A percentile compares a stretch with the other conserved stretches of the same genome.
Evolutionary conservation across 2,113 vertebrate species (phyloP).

Genomic region (Strix aluco): DNA sequence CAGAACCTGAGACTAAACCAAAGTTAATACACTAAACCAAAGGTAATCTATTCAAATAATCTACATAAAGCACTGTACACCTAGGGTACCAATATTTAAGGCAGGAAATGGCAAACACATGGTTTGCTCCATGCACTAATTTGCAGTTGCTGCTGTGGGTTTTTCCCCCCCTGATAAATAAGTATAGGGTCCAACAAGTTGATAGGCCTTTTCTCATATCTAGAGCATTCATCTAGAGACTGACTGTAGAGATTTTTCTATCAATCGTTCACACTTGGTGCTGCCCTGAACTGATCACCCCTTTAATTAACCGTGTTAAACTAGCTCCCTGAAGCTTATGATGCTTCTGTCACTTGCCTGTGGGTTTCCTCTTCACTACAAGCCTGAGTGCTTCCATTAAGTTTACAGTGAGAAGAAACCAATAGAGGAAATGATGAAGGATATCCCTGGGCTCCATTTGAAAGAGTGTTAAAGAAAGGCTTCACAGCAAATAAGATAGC

Average conservation of each 20-base stretch:
- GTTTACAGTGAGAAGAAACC: constrained; percentile 49
- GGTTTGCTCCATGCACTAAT: not conserved
- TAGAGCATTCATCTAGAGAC: not conserved
- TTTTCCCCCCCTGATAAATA: rapidly evolving
- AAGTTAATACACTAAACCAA: not conserved
- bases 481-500: constrained; percentile 7
- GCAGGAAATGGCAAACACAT: not conserved
- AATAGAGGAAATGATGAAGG: constrained; percentile 56
- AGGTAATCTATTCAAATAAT: not conserved
- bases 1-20: not conserved
- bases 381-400: constrained; percentile 60
- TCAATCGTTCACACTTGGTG: constrained; percentile 6
- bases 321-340: constrained; percentile 47
- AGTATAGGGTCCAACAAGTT: not conserved
- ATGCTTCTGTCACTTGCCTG: constrained; percentile 42
- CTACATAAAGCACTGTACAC: too few relatives aligned
- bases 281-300: constrained; percentile 58
- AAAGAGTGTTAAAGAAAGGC: constrained; percentile 10
- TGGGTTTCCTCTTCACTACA: constrained; percentile 34
- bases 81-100: not conserved
- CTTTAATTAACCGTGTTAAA: constrained; percentile 65
- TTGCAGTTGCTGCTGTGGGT: not conserved
- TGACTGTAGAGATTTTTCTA: constrained; percentile 20
- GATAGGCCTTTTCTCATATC: not conserved
- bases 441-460: constrained; percentile 40